Percentiles rank a stretch among this genome's conserved stretches.
Evolutionary conservation across 1,140 invertebrate genomes (phyloP).

Genomic region (Drosophila auraria): DNA sequence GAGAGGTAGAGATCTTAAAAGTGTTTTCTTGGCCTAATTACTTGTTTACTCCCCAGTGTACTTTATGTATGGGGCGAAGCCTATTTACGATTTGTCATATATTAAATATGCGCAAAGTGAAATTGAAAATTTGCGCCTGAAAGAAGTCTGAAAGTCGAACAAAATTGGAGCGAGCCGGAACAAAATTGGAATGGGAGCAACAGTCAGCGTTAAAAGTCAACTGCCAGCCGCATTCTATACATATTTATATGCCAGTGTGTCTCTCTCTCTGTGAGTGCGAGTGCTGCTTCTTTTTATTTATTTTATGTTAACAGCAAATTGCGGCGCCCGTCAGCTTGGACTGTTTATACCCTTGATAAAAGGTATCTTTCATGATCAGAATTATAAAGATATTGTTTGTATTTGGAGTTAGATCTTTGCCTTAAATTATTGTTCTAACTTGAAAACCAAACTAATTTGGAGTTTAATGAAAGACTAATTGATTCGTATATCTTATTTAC

Average conservation of each 20-base stretch:
- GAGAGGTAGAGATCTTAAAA: background rate
- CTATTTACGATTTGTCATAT: conserved; percentile 64
- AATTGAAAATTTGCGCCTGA: conserved; percentile 30
- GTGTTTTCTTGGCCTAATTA: background rate
- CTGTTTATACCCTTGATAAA: conserved; percentile 3
- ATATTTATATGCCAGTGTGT: conserved; percentile 8
- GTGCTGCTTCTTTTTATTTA: conserved; percentile 58
- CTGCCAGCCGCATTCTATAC: conserved; percentile 20
- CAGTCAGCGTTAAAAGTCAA: conserved; percentile 44
- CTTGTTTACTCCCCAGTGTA: conserved; percentile 6
- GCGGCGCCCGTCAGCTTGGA: conserved; percentile 50
- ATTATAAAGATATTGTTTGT: too few species aligned
- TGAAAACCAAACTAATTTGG: too few species aligned
- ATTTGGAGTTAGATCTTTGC: too few species aligned
- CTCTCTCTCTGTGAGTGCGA: conserved; percentile 2
- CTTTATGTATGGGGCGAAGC: conserved; percentile 12
- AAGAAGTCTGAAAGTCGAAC: background rate
- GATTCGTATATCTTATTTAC: too few species aligned
- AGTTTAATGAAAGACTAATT: too few species aligned
- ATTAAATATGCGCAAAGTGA: conserved; percentile 66
- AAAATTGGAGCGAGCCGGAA: background rate
- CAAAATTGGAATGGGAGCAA: conserved; percentile 38
- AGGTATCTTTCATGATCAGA: background rate
- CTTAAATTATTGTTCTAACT: too few species aligned
- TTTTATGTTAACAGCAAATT: conserved; percentile 72